Base-by-base conservation (phyloP, 2,888 invertebrate genomes). In the Xestia c-nigrum region DNA sequence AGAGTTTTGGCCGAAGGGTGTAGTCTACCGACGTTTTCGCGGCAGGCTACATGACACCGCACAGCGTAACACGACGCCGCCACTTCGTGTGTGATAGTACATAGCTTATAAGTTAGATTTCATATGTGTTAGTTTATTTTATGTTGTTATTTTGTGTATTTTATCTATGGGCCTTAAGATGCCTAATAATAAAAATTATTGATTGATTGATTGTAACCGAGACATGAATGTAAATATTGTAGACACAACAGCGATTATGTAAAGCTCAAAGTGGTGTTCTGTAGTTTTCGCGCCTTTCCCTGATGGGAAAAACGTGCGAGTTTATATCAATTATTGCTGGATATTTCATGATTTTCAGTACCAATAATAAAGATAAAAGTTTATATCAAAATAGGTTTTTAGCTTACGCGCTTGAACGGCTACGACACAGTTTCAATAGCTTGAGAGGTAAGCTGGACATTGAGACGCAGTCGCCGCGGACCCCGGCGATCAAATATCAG, bases 401-500 rank as follows among this genome's bases (percentile, higher is more conserved):
- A 67, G n/a, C 67, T 70, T 16, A 66, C 70, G 21, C 21, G 43
- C 31, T 66, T 4, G 70, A 10, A 66, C 2, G 24, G 21, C 43
- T 61, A 24, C 24, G 31, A 21, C 21, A 21, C 24, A 43, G 65
- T 70, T 43, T 70, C 14, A 70, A 40, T 24, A 63, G 19, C 14
- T 19, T 40, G 9, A 24, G 24, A 70, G 24, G 19, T 43, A 24
- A 19, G 24, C 69, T 70, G 65, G 64, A 21, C 66, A 70, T 66
- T 65, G 24, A 1, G 14, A 9, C 24, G 61, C 24, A 21, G 4
- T n/a, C 40, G 31, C 40, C 21, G 21, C 19, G 21, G 43, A 31
- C 16, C 9, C 24, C 5, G n/a, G n/a, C 12, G 57, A 24, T 65
- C 19, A 5, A 69, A 63, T 65, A 31, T 65, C 24, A 31, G 14